Percentiles rank a stretch among this genome's conserved stretches.
phyloP scores from a whole-genome alignment of 2,888 invertebrate genomes.

The Elysia crispata region DNA sequence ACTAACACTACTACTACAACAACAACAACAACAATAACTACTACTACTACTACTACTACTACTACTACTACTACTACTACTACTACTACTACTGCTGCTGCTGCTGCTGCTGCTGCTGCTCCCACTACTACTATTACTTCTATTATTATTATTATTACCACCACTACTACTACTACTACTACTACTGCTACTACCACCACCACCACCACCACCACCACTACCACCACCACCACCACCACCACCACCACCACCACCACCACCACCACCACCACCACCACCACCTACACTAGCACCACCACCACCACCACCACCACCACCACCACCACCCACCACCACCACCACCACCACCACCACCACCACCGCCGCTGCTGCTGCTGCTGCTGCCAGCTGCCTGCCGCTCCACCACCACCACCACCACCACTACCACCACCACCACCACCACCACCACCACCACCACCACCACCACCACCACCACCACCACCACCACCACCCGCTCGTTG shows the following conservation, averaged over 20 bases:
- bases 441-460: neutral
- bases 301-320: no score
- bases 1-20: no score
- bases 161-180: conserved; percentile 4
- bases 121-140: no score
- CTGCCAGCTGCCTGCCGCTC: neutral
- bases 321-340: no score
- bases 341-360: neutral
- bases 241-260: neutral
- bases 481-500: no score
- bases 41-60: conserved; percentile 1
- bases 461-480: neutral
- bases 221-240: neutral
- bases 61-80: conserved; percentile 9
- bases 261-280: no score
- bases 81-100: conserved; percentile 2
- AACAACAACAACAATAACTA: no score
- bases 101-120: no score
- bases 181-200: neutral
- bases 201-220: neutral
- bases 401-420: neutral
- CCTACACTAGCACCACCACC: no score
- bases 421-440: neutral
- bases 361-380: neutral
- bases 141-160: no score